A percentile compares a stretch with the other conserved stretches of the same genome.
Conservation (phyloP, 2,888 invertebrate genomes). For the Eulithis prunata region DNA sequence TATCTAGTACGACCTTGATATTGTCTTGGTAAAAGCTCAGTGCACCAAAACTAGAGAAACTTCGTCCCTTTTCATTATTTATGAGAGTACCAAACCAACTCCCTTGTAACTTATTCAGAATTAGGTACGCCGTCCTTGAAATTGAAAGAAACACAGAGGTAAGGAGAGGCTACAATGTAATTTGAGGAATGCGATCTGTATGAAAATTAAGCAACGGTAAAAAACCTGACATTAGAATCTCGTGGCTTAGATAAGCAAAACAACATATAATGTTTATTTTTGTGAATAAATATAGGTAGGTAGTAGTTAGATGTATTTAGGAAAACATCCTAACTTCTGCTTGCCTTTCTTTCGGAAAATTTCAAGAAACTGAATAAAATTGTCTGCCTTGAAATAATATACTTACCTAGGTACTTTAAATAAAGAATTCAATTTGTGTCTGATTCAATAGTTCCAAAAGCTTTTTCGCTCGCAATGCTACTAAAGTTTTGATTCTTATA, state of each 20-base stretch:
- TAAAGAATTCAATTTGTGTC: slow-evolving; percentile 16
- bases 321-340: too few relatives aligned
- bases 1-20: slow-evolving; percentile 19
- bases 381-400: slow-evolving; percentile 11
- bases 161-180: slow-evolving; percentile 4
- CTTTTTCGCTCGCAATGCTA: slow-evolving; percentile 13
- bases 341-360: too few relatives aligned
- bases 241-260: too few relatives aligned
- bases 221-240: neutral
- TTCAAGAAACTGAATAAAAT: too few relatives aligned
- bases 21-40: slow-evolving; percentile 20
- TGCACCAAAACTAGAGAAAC: slow-evolving; percentile 26
- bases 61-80: slow-evolving; percentile 33
- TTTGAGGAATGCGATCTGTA: neutral
- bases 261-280: too few relatives aligned
- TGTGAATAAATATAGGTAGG: too few relatives aligned
- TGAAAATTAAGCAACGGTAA: neutral
- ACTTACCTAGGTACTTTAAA: neutral
- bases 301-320: too few relatives aligned
- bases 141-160: slow-evolving; percentile 25
- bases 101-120: slow-evolving; percentile 33
- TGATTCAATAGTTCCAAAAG: slow-evolving; percentile 11
- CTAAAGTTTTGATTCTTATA: slow-evolving; percentile 20
- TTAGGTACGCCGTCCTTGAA: slow-evolving; percentile 30
- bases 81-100: slow-evolving; percentile 6